phyloP scores from a whole-genome alignment of 1,140 invertebrate genomes.

The Tetragonula clypearis region DNA sequence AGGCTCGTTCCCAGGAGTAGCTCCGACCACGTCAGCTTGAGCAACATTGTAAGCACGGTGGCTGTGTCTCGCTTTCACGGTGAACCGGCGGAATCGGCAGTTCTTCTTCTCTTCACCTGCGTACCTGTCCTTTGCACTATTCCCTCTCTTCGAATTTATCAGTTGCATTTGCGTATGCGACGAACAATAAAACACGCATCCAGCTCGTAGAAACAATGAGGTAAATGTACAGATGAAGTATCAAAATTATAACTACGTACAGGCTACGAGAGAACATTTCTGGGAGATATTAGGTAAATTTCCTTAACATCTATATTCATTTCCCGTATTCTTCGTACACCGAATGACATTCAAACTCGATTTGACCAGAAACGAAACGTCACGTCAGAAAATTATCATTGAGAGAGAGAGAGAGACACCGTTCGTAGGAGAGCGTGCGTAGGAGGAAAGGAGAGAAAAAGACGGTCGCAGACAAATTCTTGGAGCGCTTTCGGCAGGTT shows the following conservation, averaged over 20 bases:
- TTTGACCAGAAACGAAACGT: neutral
- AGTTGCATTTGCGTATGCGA: too few species aligned
- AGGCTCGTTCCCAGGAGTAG: conserved; percentile 62
- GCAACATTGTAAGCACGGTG: conserved; percentile 48
- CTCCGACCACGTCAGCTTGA: conserved; percentile 54
- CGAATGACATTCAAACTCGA: too few species aligned
- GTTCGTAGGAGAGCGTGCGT: neutral
- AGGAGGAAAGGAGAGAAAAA: neutral
- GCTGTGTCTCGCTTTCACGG: neutral
- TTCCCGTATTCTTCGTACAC: too few species aligned
- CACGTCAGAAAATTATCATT: neutral
- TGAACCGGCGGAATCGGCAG: neutral
- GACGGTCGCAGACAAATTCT: conserved; percentile 6
- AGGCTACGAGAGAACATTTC: too few species aligned
- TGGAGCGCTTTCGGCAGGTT: conserved; percentile 21
- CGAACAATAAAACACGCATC: too few species aligned
- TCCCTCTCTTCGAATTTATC: neutral
- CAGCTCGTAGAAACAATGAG: too few species aligned
- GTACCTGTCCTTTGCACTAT: too few species aligned
- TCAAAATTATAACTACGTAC: too few species aligned
- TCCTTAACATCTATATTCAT: too few species aligned
- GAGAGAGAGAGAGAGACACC: neutral
- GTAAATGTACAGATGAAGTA: too few species aligned
- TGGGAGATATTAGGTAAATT: too few species aligned
- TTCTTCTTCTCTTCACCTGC: too few species aligned